Base-by-base conservation (phyloP, 2,888 invertebrate genomes). In the Drosophila cracens region DNA sequence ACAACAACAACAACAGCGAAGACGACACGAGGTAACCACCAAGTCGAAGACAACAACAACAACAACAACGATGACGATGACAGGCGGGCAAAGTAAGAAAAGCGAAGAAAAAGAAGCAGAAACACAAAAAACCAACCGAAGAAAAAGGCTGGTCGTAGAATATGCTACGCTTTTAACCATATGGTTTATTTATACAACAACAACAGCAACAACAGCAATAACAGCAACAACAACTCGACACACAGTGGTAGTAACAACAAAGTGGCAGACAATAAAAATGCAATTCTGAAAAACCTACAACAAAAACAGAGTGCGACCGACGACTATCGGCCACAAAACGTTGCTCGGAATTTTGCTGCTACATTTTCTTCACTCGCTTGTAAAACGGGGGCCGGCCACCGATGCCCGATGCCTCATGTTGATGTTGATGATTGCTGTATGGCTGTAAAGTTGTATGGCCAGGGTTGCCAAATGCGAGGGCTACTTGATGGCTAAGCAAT, bases 131-230 rank as follows among this genome's bases (percentile, higher is more conserved):
- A 51, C 51, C 51, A 61, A 31, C 59, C 34, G 48, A 38, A 62
- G 33, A 64, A 70, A 46, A 79, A 74, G 84, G 57, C 74, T 70
- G 80, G 70, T 67, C 66, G 79, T 74, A 79, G 79, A 88, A 86
- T 88, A 84, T 89, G 85, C 85, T 89, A 89, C 85, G 85, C 89
- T 85, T 85, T 89, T 89, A 87, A 89, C 89, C 85, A 85, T 85
- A 85, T 85, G 85, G 85, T 85, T 85, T 85, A 85, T 87, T 85
- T 89, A 89, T 83, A 84, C 89, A 89, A 76, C 65, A 85, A 84
- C 81, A 76, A 27, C 58, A 69, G n/a, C n/a, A 21, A 84, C 89
- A 89, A 76, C 65, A 85, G 81, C 81, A 76, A 27, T 56, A 69
- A 56, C 56, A 69, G 49, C 69, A 58, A 49, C 49, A 60, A 31